Evolutionary conservation across 2,113 vertebrate species (phyloP).

Genomic region (Mixornis gularis): DNA sequence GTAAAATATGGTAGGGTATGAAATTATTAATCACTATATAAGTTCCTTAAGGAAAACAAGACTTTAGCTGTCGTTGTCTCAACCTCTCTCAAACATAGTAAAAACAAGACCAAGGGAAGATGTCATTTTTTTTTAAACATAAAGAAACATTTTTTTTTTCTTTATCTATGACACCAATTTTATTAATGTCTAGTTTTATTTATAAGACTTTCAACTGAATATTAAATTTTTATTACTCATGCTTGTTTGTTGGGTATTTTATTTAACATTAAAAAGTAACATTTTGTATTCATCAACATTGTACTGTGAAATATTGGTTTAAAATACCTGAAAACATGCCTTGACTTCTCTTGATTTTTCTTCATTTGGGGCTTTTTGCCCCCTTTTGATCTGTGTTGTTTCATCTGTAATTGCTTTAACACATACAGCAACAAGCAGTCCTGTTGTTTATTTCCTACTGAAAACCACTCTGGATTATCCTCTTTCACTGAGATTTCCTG

Average conservation of each 20-base stretch:
- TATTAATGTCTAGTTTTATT: neutral
- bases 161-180: neutral
- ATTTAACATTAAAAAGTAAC: neutral
- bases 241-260: neutral
- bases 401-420: neutral
- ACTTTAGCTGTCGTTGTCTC: neutral
- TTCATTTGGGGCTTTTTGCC: rapidly evolving
- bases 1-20: neutral
- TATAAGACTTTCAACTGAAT: neutral
- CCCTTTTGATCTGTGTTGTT: neutral
- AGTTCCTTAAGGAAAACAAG: neutral
- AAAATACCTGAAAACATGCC: neutral
- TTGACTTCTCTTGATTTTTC: neutral
- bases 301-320: neutral
- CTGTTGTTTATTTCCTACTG: neutral
- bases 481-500: neutral
- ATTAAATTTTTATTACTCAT: neutral
- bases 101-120: neutral
- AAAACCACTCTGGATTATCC: neutral
- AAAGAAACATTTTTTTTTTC: neutral
- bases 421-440: neutral
- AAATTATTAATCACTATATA: neutral
- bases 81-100: neutral
- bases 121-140: neutral
- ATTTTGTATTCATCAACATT: neutral